Evolutionary conservation across 2,888 invertebrate genomes (phyloP).

Genomic region (Venusia cambrica): DNA sequence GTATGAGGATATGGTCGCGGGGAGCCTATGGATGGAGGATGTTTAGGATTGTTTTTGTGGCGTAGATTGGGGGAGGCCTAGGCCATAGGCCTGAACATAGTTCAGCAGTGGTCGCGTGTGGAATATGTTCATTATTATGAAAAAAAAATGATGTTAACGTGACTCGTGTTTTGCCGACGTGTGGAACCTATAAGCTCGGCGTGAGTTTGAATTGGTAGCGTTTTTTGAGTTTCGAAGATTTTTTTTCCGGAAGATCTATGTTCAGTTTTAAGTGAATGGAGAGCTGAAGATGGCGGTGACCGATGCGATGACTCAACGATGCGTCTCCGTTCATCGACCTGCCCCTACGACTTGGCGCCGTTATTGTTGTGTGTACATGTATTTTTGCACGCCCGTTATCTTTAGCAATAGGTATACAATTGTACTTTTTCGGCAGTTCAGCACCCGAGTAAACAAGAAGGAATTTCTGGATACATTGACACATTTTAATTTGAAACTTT

Average conservation of each 20-base stretch:
- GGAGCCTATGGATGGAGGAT: no score
- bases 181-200: slow-evolving; percentile 41
- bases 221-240: slow-evolving; percentile 35
- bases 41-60: no score
- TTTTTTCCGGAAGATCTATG: slow-evolving; percentile 17
- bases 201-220: slow-evolving; percentile 41
- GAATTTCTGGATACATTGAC: no score
- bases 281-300: slow-evolving; percentile 47
- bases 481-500: slow-evolving; percentile 21
- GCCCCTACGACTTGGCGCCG: slow-evolving; percentile 51
- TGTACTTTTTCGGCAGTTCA: no score
- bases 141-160: no score
- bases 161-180: slow-evolving; percentile 38
- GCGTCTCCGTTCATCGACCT: slow-evolving; percentile 64
- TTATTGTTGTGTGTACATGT: slow-evolving; percentile 46
- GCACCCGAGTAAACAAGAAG: no score
- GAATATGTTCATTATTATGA: no score
- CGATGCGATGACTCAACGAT: slow-evolving; percentile 64
- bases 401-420: slow-evolving; percentile 10
- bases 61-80: no score
- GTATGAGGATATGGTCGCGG: no score
- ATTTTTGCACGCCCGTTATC: slow-evolving; percentile 19
- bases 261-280: slow-evolving; percentile 26
- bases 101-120: no score
- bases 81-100: no score